Evolutionary conservation across 2,888 invertebrate genomes (phyloP).

Genomic region (Thumatha senex): DNA sequence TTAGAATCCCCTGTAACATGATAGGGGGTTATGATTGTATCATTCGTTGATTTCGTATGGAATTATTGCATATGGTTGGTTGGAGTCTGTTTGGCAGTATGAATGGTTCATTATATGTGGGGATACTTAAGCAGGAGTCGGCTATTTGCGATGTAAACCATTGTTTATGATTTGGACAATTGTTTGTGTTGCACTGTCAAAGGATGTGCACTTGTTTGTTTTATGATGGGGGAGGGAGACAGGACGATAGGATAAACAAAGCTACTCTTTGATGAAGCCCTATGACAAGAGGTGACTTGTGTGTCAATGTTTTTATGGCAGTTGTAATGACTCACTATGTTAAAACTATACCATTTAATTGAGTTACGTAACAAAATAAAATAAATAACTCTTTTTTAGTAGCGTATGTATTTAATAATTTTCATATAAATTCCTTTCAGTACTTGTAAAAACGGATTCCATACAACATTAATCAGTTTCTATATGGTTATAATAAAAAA

Average conservation of each 20-base stretch:
- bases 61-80: slow-evolving; percentile 83
- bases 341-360: neutral
- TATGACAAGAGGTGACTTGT: slow-evolving; percentile 27
- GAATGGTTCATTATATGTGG: slow-evolving; percentile 82
- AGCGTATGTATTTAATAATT: no score
- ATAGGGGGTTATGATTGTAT: slow-evolving; percentile 62
- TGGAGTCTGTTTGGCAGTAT: slow-evolving; percentile 81
- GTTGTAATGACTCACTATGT: slow-evolving; percentile 1
- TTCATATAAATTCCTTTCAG: no score
- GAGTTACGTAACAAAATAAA: neutral
- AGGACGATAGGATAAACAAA: slow-evolving; percentile 55
- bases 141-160: slow-evolving; percentile 81
- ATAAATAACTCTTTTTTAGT: no score
- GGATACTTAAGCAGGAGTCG: slow-evolving; percentile 70
- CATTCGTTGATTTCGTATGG: slow-evolving; percentile 54
- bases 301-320: slow-evolving; percentile 19
- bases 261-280: slow-evolving; percentile 36
- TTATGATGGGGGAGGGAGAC: slow-evolving; percentile 54
- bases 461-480: no score
- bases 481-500: no score
- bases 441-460: no score
- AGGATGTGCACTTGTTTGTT: slow-evolving; percentile 81
- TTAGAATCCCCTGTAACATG: slow-evolving; percentile 70
- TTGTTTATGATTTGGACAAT: slow-evolving; percentile 83
- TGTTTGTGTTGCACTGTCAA: slow-evolving; percentile 80